Percentiles rank a stretch among this genome's conserved stretches.
Evolutionary conservation across 2,888 invertebrate species (phyloP).

Genomic region (Lasioglossum vierecki): DNA sequence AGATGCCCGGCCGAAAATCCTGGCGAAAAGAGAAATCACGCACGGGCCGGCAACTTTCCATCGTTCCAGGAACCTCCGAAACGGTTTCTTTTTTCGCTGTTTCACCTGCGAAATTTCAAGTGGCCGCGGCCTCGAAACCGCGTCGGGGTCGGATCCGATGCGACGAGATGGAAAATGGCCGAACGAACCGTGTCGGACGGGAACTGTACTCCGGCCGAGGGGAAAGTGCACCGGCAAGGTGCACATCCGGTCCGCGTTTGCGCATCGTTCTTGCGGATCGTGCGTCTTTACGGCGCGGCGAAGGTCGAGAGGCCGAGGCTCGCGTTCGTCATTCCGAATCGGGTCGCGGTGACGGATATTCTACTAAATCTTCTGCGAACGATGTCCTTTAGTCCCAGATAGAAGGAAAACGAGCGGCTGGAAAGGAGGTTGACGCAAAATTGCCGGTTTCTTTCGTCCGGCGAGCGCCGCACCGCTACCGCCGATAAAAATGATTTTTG

Average conservation of each 20-base stretch:
- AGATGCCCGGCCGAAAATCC: constrained; percentile 33
- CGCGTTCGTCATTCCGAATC: constrained; percentile 63
- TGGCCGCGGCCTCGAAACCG: constrained; percentile 39
- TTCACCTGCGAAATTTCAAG: constrained; percentile 62
- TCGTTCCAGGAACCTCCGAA: constrained; percentile 70
- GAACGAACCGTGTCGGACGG: constrained; percentile 3
- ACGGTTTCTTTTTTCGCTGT: constrained; percentile 44
- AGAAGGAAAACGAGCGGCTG: constrained; percentile 68
- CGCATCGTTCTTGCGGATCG: constrained; percentile 2
- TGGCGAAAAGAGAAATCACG: constrained; percentile 70
- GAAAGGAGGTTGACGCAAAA: constrained; percentile 71
- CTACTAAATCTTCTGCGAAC: constrained; percentile 66
- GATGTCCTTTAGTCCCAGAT: constrained; percentile 67
- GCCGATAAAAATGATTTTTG: constrained; percentile 62
- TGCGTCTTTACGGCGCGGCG: neutral
- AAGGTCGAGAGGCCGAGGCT: constrained; percentile 61
- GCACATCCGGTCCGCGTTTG: constrained; percentile 38
- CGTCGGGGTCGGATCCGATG: neutral
- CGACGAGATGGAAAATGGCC: constrained; percentile 58
- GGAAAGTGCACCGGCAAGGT: constrained; percentile 59
- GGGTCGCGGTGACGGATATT: constrained; percentile 66
- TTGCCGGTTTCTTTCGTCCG: constrained; percentile 56
- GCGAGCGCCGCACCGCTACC: neutral
- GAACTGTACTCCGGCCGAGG: constrained; percentile 23
- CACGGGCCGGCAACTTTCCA: constrained; percentile 69